These are phyloP conservation scores for Drosophila oshimai DNA, from an alignment of 1,140 invertebrate genomes.

Conservation along the genomic window DNA sequence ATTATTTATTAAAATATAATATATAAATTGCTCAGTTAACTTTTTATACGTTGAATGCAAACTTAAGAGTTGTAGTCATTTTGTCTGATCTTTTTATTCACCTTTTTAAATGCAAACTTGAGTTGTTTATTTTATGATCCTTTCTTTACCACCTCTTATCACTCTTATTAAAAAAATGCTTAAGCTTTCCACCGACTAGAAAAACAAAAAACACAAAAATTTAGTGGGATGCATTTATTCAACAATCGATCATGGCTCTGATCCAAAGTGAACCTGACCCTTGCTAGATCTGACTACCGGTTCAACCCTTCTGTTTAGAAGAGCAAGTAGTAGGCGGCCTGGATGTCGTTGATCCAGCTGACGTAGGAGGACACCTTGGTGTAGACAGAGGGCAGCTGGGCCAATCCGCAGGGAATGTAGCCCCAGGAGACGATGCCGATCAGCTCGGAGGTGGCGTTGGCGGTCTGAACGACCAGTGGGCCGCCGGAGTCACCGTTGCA, in stretches of 20 bases:
- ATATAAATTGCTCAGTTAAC: no score
- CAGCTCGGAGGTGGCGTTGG: constrained; percentile 54
- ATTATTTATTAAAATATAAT: no score
- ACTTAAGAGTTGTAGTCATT: no score
- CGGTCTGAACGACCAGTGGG: constrained; percentile 84
- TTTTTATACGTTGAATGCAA: no score
- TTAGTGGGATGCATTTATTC: constrained; percentile 36
- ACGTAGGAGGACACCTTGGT: constrained; percentile 86
- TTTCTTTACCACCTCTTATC: no score
- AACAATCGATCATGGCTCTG: constrained; percentile 31
- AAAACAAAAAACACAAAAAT: neutral
- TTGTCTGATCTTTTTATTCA: no score
- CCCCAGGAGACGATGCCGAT: constrained; percentile 92
- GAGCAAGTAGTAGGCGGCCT: constrained; percentile 61
- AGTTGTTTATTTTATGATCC: no score
- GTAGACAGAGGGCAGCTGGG: constrained; percentile 87
- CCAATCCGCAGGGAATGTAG: constrained; percentile 86
- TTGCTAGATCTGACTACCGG: neutral
- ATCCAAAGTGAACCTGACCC: constrained; percentile 12
- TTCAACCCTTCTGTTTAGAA: constrained; percentile 29
- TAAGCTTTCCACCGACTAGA: neutral
- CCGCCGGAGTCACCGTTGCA: constrained; percentile 88
- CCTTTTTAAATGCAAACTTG: no score
- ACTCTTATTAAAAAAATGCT: no score
- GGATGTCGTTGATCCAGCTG: constrained; percentile 65